Percentiles rank a stretch among this genome's conserved stretches.
Evolutionary conservation across 2,797 vertebrate genomes (phyloP).

Genomic region (Scleropages formosus): DNA sequence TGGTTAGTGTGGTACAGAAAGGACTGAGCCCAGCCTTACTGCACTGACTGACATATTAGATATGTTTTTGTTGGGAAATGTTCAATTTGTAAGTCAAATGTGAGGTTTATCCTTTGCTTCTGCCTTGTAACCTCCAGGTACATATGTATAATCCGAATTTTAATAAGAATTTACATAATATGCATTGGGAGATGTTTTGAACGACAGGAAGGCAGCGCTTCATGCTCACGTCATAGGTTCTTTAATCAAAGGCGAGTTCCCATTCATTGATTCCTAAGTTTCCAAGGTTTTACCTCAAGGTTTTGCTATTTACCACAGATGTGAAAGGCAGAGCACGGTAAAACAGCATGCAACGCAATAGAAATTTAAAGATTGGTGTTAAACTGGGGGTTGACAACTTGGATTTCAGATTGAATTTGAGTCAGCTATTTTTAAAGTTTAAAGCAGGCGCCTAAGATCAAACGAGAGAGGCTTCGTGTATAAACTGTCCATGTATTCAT

Average conservation of each 20-base stretch:
- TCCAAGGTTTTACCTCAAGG: background rate
- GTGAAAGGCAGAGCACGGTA: background rate
- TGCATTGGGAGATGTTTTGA: background rate
- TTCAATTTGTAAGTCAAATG: constrained; percentile 33
- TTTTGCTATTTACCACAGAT: background rate
- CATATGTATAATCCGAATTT: constrained; percentile 44
- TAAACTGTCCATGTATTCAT: background rate
- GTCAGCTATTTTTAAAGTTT: too few species aligned
- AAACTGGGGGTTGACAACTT: background rate
- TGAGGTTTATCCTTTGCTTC: constrained; percentile 18
- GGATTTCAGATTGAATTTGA: background rate
- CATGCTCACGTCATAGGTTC: background rate
- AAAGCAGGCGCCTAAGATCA: too few species aligned
- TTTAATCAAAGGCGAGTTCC: background rate
- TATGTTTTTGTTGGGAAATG: constrained; percentile 35
- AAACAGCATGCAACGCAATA: background rate
- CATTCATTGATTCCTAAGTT: background rate
- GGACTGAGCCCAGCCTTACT: constrained; percentile 10
- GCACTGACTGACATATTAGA: constrained; percentile 39
- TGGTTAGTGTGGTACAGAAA: background rate
- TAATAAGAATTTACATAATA: too few species aligned
- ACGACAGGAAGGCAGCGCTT: background rate
- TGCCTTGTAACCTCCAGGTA: constrained; percentile 33
- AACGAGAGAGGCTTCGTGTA: too few species aligned
- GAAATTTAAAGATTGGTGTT: background rate